Evolutionary conservation across 2,797 vertebrate species (phyloP).

Genomic region (Rallus crepitans): DNA sequence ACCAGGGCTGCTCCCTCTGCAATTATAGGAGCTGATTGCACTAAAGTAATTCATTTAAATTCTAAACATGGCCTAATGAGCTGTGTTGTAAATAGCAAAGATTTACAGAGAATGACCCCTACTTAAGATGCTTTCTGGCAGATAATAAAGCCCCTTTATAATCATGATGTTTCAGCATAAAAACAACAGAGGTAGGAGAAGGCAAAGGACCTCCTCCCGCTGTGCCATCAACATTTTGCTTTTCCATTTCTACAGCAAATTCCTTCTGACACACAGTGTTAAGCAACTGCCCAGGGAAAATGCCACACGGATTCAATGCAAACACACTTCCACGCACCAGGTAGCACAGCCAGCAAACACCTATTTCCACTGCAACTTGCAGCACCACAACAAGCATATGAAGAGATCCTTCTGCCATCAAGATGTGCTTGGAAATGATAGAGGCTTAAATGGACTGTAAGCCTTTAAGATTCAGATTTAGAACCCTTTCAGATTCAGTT

Average conservation of each 20-base stretch:
- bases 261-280: fast-evolving
- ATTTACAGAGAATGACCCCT: neutral
- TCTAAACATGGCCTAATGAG: neutral
- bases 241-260: neutral
- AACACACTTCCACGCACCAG: neutral
- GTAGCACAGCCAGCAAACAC: neutral
- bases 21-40: constrained; percentile 1
- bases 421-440: neutral
- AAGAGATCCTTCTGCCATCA: neutral
- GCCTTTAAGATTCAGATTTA: neutral
- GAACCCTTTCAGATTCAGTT: neutral
- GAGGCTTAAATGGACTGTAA: fast-evolving
- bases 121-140: neutral
- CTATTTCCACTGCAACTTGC: neutral
- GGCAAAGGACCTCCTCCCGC: neutral
- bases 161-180: neutral
- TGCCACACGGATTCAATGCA: neutral
- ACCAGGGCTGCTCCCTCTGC: neutral
- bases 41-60: constrained; percentile 25
- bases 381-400: fast-evolving
- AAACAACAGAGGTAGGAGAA: neutral
- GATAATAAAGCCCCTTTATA: neutral
- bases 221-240: neutral
- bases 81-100: neutral
- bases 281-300: neutral